A percentile compares a stretch with the other conserved stretches of the same genome.
phyloP scores from a whole-genome alignment of 2,113 vertebrate genomes.

The Sinosuthora webbiana region DNA sequence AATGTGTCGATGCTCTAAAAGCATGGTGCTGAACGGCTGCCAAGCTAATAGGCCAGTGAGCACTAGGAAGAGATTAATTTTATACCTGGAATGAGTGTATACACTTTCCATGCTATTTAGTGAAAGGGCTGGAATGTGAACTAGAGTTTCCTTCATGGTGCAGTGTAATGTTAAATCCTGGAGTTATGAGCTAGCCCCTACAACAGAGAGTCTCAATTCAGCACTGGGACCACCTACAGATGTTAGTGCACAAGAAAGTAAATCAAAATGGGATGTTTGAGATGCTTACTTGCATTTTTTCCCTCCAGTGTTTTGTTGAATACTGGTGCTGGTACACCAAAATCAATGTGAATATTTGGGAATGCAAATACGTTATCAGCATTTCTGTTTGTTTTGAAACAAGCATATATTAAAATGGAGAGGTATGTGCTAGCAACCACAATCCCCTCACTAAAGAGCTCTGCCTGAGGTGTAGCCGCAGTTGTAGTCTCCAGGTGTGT shows the following conservation, averaged over 20 bases:
- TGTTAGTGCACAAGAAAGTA: not conserved
- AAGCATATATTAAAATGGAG: not conserved
- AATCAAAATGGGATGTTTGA: not conserved
- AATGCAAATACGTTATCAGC: not conserved
- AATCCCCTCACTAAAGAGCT: not conserved
- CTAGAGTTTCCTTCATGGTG: not conserved
- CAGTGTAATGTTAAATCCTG: not conserved
- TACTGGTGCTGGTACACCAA: not conserved
- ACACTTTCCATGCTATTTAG: slow-evolving; percentile 12
- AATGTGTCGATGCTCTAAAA: slow-evolving; percentile 4
- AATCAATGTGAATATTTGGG: slow-evolving; percentile 11
- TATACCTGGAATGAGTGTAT: slow-evolving; percentile 6
- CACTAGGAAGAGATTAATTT: slow-evolving; percentile 56
- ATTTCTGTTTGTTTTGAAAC: not conserved
- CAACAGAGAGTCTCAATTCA: not conserved
- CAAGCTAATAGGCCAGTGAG: slow-evolving; percentile 20
- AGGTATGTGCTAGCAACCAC: not conserved
- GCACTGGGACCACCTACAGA: not conserved
- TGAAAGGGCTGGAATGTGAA: slow-evolving; percentile 15
- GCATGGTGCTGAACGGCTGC: slow-evolving; percentile 33
- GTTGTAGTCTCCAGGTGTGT: not conserved
- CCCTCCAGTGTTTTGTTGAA: not conserved
- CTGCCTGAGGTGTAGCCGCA: not conserved
- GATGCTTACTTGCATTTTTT: not conserved
- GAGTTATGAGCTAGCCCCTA: not conserved